phyloP scores from a whole-genome alignment of 2,113 vertebrate species.

The Pleuronectes platessa region DNA sequence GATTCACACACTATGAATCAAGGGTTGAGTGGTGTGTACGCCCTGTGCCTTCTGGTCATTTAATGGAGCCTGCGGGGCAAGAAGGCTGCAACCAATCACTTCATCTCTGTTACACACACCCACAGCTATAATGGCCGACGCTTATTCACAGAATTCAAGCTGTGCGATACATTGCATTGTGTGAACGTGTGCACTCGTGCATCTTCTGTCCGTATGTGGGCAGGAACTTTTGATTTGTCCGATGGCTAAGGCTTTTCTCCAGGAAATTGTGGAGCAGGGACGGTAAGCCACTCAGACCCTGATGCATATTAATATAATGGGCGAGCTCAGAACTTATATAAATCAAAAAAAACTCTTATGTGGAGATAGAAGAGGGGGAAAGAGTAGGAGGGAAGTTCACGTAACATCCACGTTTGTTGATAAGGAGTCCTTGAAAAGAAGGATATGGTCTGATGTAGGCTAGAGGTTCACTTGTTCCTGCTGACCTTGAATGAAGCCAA shows the following conservation, averaged over 20 bases:
- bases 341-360: conserved; percentile 1
- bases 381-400: conserved; percentile 23
- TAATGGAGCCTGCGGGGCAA: conserved; percentile 50
- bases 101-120: conserved; percentile 18
- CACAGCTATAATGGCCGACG: not conserved
- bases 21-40: conserved; percentile 30
- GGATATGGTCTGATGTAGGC: conserved; percentile 20
- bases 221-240: not conserved
- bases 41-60: conserved; percentile 56
- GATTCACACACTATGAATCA: conserved; percentile 59
- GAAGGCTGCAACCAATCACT: conserved; percentile 63
- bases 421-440: conserved; percentile 40
- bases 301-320: conserved; percentile 23
- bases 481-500: conserved; percentile 57
- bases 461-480: conserved; percentile 52
- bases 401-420: conserved; percentile 20
- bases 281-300: conserved; percentile 13
- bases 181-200: not conserved
- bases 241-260: conserved; percentile 6
- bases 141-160: conserved; percentile 26
- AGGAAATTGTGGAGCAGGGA: not conserved
- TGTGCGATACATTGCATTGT: not conserved
- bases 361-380: too few species aligned
- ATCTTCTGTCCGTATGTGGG: not conserved
- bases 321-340: conserved; percentile 1